Evolutionary conservation across 2,888 invertebrate species (phyloP).

Genomic region (Buathra laborator): DNA sequence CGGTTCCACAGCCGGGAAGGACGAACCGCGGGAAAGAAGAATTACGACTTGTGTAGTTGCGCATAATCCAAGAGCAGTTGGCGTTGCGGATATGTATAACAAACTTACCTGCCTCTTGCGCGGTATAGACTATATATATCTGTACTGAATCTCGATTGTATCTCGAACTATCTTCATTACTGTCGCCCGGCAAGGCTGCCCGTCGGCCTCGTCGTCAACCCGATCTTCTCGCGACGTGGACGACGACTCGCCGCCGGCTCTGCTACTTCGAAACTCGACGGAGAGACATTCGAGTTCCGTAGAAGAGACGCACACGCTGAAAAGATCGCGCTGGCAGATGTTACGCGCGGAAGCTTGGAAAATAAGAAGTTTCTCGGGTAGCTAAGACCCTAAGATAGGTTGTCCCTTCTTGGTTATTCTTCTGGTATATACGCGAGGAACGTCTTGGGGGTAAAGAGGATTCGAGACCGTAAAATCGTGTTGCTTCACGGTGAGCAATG

Average conservation of each 20-base stretch:
- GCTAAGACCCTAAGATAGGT: not conserved
- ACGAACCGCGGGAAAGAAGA: conserved; percentile 38
- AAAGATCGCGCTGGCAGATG: not conserved
- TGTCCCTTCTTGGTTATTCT: not conserved
- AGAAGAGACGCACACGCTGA: not conserved
- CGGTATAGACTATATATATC: not conserved
- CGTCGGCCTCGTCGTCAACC: conserved; percentile 40
- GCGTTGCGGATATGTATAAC: conserved; percentile 13
- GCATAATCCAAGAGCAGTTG: not conserved
- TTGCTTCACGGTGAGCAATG: conserved; percentile 23
- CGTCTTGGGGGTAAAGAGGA: not conserved
- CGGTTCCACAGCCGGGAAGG: conserved; percentile 13
- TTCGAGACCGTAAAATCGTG: conserved; percentile 34
- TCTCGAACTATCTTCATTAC: conserved; percentile 55
- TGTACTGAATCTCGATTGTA: conserved; percentile 29
- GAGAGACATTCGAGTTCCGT: not conserved
- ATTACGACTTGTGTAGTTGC: conserved; percentile 15
- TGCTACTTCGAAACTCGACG: conserved; percentile 4
- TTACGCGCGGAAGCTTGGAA: not conserved
- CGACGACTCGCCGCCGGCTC: not conserved
- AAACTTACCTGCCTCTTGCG: too few species aligned
- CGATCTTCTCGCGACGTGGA: not conserved
- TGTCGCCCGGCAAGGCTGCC: not conserved
- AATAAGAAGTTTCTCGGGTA: not conserved
- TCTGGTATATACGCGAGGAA: not conserved